Evolutionary conservation across 92 coral and sea anemone genomes (phyloP).

Genomic region (Blastomussa wellsi): DNA sequence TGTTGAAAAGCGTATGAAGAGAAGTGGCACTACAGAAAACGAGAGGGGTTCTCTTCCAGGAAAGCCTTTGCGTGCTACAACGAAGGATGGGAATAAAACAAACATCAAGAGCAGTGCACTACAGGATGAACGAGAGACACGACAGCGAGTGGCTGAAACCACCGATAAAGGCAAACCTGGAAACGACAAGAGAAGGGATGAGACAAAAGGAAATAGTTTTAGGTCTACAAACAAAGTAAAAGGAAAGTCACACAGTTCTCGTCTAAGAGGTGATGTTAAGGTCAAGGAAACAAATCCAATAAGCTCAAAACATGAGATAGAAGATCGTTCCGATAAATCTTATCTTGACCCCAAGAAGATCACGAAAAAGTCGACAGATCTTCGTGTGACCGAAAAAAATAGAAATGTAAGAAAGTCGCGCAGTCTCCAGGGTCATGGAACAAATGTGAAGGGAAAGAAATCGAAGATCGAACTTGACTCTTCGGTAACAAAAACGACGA

Average conservation of each 20-base stretch:
- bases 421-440: background rate
- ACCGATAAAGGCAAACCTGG: background rate
- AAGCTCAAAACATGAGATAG: background rate
- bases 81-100: background rate
- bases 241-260: background rate
- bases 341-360: background rate
- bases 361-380: background rate
- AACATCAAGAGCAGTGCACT: background rate
- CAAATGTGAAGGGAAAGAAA: background rate
- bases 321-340: background rate
- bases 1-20: background rate
- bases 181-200: background rate
- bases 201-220: background rate
- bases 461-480: background rate
- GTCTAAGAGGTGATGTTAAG: background rate
- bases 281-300: background rate
- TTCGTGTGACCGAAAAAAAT: background rate
- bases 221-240: background rate
- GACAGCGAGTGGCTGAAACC: background rate
- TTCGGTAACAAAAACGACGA: background rate
- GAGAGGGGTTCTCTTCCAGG: background rate
- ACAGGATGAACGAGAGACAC: background rate
- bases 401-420: too few species aligned
- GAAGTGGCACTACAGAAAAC: background rate
- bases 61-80: background rate